Base-by-base conservation (phyloP, 2,888 invertebrate species). In the Philereme vetulata region DNA sequence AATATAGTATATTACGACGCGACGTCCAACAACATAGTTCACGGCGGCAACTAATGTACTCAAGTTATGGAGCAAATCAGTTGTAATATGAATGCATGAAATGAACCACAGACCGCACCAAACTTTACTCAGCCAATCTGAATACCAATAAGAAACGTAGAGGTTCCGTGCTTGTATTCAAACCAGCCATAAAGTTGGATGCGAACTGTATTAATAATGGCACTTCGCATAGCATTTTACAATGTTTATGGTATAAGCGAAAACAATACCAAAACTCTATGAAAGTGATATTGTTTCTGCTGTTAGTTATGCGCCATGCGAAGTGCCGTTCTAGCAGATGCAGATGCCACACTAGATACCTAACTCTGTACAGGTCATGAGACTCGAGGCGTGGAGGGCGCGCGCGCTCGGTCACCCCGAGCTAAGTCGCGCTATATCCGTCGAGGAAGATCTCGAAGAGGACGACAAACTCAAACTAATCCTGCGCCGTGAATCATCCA, bases 331-430 rank as follows among this genome's bases (percentile, higher is more conserved):
- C 21, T 21, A 21, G 21, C 21, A 21, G 21, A 21, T 2, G 21
- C 38, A 6, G 38, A 6, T 38, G 5, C 7, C 5, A 38, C 38
- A 38, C 7, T 8, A 38, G 35, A 6, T 3, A 38, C 38, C 21
- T 21, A 21, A 21, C 21, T 21, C 1, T 21, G 47, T 40, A 32
- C 64, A 96, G 96, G 94, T 96, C 93, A 94, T 95, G 94, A 95
- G 95, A 86, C 85, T 96, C 86, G 95, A 95, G 80, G 93, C 94
- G 64, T 94, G 94, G 93, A 93, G 88, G 85, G 93, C 90, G 81
- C 93, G 92, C 74, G 93, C 92, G 81, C 93, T 91, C 88, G 94
- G 92, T 66, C 87, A 80, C 60, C 72, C 82, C 32, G 82, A 84
- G 62, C 77, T 84, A 51, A 80, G 77, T 62, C 86, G 88, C 65